A percentile compares a stretch with the other conserved stretches of the same genome.
These are phyloP conservation scores for Drosophila picticornis DNA, from an alignment of 2,888 invertebrate genomes.

Conservation along the genomic window DNA sequence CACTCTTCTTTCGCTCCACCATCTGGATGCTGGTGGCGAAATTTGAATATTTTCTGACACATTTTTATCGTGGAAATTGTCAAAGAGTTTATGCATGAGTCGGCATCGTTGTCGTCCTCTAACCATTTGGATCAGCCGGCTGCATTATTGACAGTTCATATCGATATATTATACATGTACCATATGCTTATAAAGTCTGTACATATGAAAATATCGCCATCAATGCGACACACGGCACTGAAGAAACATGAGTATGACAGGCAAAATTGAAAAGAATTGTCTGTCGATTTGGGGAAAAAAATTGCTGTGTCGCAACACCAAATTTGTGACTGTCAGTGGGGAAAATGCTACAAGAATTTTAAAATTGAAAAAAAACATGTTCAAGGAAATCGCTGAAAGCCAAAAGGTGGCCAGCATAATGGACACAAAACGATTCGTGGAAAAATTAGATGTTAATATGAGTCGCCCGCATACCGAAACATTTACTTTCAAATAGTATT, in stretches of 20 bases:
- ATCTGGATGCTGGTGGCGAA: constrained; percentile 14
- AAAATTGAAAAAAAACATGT: constrained; percentile 31
- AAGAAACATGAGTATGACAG: constrained; percentile 37
- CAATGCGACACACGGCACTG: constrained; percentile 28
- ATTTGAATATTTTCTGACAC: constrained; percentile 77
- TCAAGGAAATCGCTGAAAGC: constrained; percentile 28
- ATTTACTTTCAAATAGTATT: neutral
- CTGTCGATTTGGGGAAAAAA: constrained; percentile 24
- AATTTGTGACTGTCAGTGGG: constrained; percentile 55
- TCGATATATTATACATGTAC: constrained; percentile 43
- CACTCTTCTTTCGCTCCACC: neutral
- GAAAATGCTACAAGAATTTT: constrained; percentile 27
- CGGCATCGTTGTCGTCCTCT: constrained; percentile 25
- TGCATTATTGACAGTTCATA: constrained; percentile 74
- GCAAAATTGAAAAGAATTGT: constrained; percentile 53
- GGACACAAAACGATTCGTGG: neutral
- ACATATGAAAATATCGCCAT: constrained; percentile 15
- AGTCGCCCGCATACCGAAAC: neutral
- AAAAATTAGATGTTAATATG: neutral
- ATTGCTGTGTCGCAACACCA: constrained; percentile 40
- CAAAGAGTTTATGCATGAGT: constrained; percentile 71
- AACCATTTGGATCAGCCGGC: constrained; percentile 40
- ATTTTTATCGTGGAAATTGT: constrained; percentile 78
- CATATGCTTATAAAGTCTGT: constrained; percentile 9
- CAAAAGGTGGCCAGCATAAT: constrained; percentile 15